Base-by-base conservation (phyloP, 64 coral and sea anemone genomes). In the Acropora tenuis region DNA sequence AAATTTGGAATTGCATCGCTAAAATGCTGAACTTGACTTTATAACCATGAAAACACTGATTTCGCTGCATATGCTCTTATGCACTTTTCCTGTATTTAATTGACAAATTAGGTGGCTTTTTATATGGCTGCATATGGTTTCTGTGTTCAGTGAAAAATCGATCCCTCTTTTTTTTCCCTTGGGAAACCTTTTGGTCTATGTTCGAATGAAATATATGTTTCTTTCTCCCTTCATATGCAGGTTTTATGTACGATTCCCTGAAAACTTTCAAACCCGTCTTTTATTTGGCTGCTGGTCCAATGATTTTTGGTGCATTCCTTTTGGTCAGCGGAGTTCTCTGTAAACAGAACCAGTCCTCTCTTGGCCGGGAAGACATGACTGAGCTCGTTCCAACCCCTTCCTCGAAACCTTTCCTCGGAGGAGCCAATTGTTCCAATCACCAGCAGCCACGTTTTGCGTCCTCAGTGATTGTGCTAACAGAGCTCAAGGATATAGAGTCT, bases 211-310 rank as follows among this genome's bases (percentile, higher is more conserved):
- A 55, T 12, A 63, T 13, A 12, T 63, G 13, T 63, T 63, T 63
- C 10, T 63, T 63, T 12, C 3, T 11, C 16, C 3, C 16, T 63
- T 63, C 0, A 15, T 63, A 15, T 13, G 1, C 46, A 97, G 92
- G 95, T 76, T 77, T 97, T 11, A 75, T 97, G 48, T 97, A 94
- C 77, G 95, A 97, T 69, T 46, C 90, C 41, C 57, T 91, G 1
- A 85, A 82, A 7, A 86, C 49, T 5, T 97, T 93, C 74, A 97
- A 91, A 69, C 92, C 95, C 0, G 95, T 97, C 47, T 97, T 97
- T 55, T 97, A 94, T 78, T 84, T 97, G 16, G 95, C 95, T 3
- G 88, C 92, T 55, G 92, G 79, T 19, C 91, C 95, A 48, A 97
- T 97, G 95, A 93, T 93, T 52, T 80, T 86, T 16, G 95, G 92